phyloP scores from a whole-genome alignment of 1,140 invertebrate genomes.

The Panulirus ornatus region DNA sequence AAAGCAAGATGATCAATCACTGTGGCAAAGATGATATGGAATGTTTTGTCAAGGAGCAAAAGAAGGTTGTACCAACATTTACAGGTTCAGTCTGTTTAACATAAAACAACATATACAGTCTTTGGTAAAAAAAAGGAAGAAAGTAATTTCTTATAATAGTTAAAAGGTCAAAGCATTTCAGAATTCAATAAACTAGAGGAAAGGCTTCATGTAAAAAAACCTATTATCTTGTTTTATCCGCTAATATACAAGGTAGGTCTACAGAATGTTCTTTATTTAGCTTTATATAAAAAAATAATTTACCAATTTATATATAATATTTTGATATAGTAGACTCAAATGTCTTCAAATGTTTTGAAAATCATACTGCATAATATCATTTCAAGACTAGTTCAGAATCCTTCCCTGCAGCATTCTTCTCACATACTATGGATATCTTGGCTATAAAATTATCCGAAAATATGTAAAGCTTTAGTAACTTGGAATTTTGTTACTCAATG shows the following conservation, averaged over 20 bases:
- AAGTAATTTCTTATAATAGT: slow-evolving; percentile 1
- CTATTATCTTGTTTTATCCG: not conserved
- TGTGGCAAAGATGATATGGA: slow-evolving; percentile 22
- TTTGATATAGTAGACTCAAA: too few relatives aligned
- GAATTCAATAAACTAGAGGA: not conserved
- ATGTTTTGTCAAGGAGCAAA: slow-evolving; percentile 26
- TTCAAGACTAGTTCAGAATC: too few relatives aligned
- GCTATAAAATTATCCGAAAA: too few relatives aligned
- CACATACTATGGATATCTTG: too few relatives aligned
- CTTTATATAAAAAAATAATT: slow-evolving; percentile 38
- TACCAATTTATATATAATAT: slow-evolving; percentile 30
- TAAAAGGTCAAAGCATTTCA: not conserved
- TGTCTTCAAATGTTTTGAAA: too few relatives aligned
- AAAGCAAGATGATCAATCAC: slow-evolving; percentile 16
- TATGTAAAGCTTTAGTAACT: too few relatives aligned
- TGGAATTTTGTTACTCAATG: too few relatives aligned
- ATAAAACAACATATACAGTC: slow-evolving; percentile 46
- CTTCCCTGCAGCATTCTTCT: too few relatives aligned
- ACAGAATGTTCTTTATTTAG: not conserved
- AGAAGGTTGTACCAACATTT: slow-evolving; percentile 3
- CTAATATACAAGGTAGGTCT: not conserved
- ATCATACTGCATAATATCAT: too few relatives aligned
- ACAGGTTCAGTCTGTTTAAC: slow-evolving; percentile 2
- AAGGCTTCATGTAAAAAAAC: not conserved
- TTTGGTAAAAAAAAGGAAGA: slow-evolving; percentile 49